Evolutionary conservation across 2,888 invertebrate species (phyloP), one percentile per base, ranked within the genome.

Genomic region (Brachyopa scutellaris): DNA sequence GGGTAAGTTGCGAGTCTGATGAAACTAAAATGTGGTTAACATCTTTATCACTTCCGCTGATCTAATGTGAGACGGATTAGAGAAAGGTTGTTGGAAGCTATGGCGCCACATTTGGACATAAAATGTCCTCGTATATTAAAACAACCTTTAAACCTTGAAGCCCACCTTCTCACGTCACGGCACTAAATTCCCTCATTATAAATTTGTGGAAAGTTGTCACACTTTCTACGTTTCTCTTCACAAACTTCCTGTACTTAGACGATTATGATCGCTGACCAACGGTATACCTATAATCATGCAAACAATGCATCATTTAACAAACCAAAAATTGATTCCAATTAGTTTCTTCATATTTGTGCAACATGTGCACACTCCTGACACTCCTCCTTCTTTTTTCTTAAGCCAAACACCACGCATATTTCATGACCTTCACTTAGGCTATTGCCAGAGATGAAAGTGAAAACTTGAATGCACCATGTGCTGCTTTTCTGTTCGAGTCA

Each of bases 391-490:
- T 4, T 51, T 31, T 17, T 40, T 61, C 49, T 59, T 42, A 13
- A 4, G 36, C 23, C 23, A 53, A 67, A 40, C 62, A 29, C 33
- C 74, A 57, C 62, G 47, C 74, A 74, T 61, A 79, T 69, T 55
- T 49, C n/a, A 74, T 69, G 74, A 80, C 79, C 79, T 80, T 80
- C 74, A 80, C 79, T 80, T 61, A 69, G 49, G n/a, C 36, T 19
- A 33, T 21, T 70, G 19, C 42, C 8, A 55, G 17, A 61, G 59
- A 61, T 67, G 79, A 80, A 80, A 80, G 79, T 80, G 74, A 80
- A 80, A 73, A 80, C 74, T 47, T 55, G 61, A 74, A 67, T 80
- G 55, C 61, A 74, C 55, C 74, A 67, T 80, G 67, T 69, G 74
- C 45, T 19, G 38, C 23, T 7, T 9, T 5, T 45, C 13, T 19